These are phyloP conservation scores for Operophtera brumata DNA, from an alignment of 2,888 invertebrate species.

Conservation along the genomic window DNA sequence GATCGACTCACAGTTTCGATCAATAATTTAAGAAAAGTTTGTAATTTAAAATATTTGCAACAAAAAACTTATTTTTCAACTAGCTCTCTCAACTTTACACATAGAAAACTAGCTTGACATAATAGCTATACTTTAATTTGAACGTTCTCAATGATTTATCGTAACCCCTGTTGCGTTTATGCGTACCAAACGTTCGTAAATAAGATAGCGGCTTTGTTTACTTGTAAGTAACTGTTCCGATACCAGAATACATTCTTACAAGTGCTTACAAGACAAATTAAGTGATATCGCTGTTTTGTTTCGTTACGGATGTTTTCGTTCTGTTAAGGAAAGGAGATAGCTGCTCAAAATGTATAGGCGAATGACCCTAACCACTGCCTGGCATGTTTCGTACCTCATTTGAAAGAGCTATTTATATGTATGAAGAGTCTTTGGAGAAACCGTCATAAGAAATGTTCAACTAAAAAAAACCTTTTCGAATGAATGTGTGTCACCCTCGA, in stretches of 20 bases:
- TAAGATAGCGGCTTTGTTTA: slow-evolving; percentile 21
- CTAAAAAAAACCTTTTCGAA: too few species aligned
- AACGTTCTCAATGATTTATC: neutral
- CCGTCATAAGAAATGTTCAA: too few species aligned
- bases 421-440: too few species aligned
- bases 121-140: too few species aligned
- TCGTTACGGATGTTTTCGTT: slow-evolving; percentile 10
- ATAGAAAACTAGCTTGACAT: too few species aligned
- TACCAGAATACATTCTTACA: slow-evolving; percentile 11
- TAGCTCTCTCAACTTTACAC: too few species aligned
- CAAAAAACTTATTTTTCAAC: too few species aligned
- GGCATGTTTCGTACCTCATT: neutral
- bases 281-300: neutral
- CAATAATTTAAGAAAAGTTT: too few species aligned
- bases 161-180: slow-evolving; percentile 3
- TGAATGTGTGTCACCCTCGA: too few species aligned
- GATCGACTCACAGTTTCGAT: too few species aligned
- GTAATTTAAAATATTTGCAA: too few species aligned
- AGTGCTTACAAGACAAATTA: slow-evolving; percentile 7
- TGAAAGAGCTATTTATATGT: neutral
- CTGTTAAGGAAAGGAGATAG: neutral
- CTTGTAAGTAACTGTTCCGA: slow-evolving; percentile 15
- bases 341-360: neutral
- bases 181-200: slow-evolving; percentile 5
- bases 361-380: neutral